Evolutionary conservation across 2,888 invertebrate species (phyloP).

Genomic region (Quadriops clusia): DNA sequence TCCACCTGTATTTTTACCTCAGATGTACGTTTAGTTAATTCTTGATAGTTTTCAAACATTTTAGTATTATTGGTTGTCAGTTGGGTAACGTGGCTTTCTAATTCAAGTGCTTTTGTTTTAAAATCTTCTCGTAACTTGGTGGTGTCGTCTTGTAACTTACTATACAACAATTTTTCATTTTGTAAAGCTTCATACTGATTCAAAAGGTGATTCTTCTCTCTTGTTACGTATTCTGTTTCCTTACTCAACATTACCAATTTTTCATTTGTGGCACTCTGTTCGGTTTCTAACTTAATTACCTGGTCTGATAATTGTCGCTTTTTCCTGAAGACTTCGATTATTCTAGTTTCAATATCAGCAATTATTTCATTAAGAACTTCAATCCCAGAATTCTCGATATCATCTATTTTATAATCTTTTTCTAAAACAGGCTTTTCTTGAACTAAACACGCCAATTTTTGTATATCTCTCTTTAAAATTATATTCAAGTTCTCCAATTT

Average conservation of each 20-base stretch:
- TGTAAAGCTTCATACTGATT: too few species aligned
- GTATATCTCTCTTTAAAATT: constrained; percentile 5
- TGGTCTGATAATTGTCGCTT: constrained; percentile 11
- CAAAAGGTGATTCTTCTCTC: too few species aligned
- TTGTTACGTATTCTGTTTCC: too few species aligned
- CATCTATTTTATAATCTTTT: neutral
- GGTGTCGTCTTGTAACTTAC: too few species aligned
- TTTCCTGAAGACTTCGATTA: constrained; percentile 12
- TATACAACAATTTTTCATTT: too few species aligned
- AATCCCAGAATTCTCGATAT: constrained; percentile 7
- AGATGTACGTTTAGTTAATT: too few species aligned
- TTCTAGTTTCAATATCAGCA: constrained; percentile 17
- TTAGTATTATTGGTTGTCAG: too few species aligned
- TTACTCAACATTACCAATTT: constrained; percentile 23
- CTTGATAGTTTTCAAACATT: too few species aligned
- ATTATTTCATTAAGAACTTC: constrained; percentile 10
- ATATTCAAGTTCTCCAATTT: constrained; percentile 10
- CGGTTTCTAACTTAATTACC: constrained; percentile 17
- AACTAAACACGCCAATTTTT: constrained; percentile 8
- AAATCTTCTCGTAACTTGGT: too few species aligned
- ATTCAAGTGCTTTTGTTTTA: too few species aligned
- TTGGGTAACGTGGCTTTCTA: too few species aligned
- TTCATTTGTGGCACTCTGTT: constrained; percentile 19
- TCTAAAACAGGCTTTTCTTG: constrained; percentile 8
- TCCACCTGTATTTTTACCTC: too few species aligned